phyloP scores from a whole-genome alignment of 2,888 invertebrate species.

The Keiferia lycopersicella region DNA sequence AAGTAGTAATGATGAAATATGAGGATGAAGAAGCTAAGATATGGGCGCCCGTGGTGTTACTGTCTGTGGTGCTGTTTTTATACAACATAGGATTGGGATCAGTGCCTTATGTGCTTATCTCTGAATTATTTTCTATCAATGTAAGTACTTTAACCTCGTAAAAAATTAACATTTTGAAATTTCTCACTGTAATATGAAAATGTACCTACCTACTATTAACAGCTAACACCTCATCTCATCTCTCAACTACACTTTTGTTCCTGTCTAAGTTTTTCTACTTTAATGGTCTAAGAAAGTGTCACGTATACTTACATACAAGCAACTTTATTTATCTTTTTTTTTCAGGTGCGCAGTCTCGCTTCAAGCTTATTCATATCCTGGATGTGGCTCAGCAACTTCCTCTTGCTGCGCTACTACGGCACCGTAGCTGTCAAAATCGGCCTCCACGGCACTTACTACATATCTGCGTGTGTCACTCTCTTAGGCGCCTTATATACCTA shows the following conservation, averaged over 20 bases:
- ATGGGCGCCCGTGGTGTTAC: slow-evolving; percentile 63
- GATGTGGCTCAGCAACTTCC: slow-evolving; percentile 74
- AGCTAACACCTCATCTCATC: no score
- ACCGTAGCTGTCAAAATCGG: slow-evolving; percentile 61
- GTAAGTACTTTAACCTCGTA: slow-evolving; percentile 64
- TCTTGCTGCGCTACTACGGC: slow-evolving; percentile 71
- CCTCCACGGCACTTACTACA: slow-evolving; percentile 69
- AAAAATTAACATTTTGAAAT: no score
- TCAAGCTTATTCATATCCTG: slow-evolving; percentile 72
- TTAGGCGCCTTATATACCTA: slow-evolving; percentile 61
- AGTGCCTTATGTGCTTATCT: slow-evolving; percentile 72
- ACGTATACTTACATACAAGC: no score
- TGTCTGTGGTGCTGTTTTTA: slow-evolving; percentile 66
- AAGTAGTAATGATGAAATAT: slow-evolving; percentile 43
- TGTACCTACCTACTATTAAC: no score
- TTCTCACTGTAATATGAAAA: no score
- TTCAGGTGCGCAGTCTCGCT: slow-evolving; percentile 68
- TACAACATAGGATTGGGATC: slow-evolving; percentile 75
- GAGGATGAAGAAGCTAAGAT: slow-evolving; percentile 45
- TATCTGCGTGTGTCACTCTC: slow-evolving; percentile 65
- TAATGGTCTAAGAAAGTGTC: no score
- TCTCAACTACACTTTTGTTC: no score
- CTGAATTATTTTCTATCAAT: slow-evolving; percentile 69
- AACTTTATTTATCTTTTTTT: slow-evolving; percentile 14
- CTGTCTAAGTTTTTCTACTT: no score